Evolutionary conservation across 2,797 vertebrate species (phyloP).

Genomic region (Cephalopachus bancanus): DNA sequence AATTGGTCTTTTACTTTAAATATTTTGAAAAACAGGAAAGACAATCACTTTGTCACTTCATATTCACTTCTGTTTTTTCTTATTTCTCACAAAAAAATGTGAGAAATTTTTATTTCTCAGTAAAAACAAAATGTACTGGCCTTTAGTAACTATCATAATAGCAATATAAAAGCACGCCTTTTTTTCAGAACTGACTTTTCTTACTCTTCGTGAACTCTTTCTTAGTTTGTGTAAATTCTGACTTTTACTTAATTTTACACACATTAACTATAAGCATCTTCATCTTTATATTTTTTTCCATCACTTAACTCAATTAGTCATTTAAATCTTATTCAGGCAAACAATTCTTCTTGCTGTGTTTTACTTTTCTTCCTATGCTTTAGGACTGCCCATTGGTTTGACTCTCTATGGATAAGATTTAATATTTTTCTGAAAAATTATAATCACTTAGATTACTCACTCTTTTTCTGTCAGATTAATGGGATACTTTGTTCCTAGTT

Average conservation of each 20-base stretch:
- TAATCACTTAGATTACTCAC: slow-evolving; percentile 31
- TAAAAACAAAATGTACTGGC: slow-evolving; percentile 12
- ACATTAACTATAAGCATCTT: slow-evolving; percentile 41
- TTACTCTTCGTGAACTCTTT: slow-evolving; percentile 28
- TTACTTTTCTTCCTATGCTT: neutral
- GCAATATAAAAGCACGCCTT: slow-evolving; percentile 55
- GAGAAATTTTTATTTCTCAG: neutral
- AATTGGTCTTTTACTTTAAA: slow-evolving; percentile 6
- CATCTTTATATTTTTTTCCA: slow-evolving; percentile 45
- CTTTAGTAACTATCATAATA: slow-evolving; percentile 20
- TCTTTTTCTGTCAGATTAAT: slow-evolving; percentile 14
- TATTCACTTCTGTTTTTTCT: neutral
- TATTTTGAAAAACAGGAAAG: slow-evolving; percentile 15
- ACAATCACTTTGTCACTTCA: neutral
- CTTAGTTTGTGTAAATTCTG: neutral
- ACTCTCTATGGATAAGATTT: neutral
- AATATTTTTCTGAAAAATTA: slow-evolving; percentile 27
- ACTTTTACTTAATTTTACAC: slow-evolving; percentile 45
- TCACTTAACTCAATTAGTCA: neutral
- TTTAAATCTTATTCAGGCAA: slow-evolving; percentile 33
- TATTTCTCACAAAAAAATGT: slow-evolving; percentile 1
- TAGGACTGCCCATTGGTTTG: neutral
- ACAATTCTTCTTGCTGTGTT: neutral
- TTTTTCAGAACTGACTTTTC: slow-evolving; percentile 46
- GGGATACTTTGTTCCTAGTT: neutral